Base-by-base conservation (phyloP, 2,797 vertebrate genomes). In the Chloroceryle inda region DNA sequence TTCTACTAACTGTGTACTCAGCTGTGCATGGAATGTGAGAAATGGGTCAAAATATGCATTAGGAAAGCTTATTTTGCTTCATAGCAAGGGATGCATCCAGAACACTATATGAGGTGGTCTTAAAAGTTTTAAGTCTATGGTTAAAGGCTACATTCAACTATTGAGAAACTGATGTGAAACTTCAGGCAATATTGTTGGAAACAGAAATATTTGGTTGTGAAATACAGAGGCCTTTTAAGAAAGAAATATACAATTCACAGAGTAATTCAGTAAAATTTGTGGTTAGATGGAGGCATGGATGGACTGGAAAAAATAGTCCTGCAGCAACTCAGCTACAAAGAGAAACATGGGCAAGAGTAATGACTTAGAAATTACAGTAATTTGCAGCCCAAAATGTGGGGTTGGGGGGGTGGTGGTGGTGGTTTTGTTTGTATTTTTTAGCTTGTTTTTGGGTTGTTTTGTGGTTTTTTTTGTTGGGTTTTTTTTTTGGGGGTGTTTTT, bases 151-250 rank as follows among this genome's bases (percentile, higher is more conserved):
- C 26, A 53, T 84, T 19, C 61, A 89, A 38, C 73, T 89, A 68
- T 2, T 83, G n/a, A 78, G 83, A 89, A 74, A 37, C 35, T 72
- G 38, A 33, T 22, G 26, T 75, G 53, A 22, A 47, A 31, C 20
- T 72, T 62, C 31, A 0, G 91, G 55, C 89, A 50, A 45, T 92
- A 50, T 19, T 4, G 16, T 40, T 86, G 35, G 82, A 88, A 92
- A 56, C 40, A 33, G 90, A 89, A 76, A 75, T 92, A 86, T 79
- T 94, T 92, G 44, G 40, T 90, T 75, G 88, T 90, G 88, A 93
- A 92, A 92, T 20, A 67, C 59, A 56, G 10, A 81, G 40, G 35
- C 37, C 73, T 96, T 94, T 92, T 90, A 67, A 93, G 55, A 94
- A 73, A 92, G 69, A 92, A 69, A 73, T 79, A 55, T n/a, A 66